A percentile compares a stretch with the other conserved stretches of the same genome.
phyloP scores from a whole-genome alignment of 2,888 invertebrate genomes.

The Disparrhopalites patrizii region DNA sequence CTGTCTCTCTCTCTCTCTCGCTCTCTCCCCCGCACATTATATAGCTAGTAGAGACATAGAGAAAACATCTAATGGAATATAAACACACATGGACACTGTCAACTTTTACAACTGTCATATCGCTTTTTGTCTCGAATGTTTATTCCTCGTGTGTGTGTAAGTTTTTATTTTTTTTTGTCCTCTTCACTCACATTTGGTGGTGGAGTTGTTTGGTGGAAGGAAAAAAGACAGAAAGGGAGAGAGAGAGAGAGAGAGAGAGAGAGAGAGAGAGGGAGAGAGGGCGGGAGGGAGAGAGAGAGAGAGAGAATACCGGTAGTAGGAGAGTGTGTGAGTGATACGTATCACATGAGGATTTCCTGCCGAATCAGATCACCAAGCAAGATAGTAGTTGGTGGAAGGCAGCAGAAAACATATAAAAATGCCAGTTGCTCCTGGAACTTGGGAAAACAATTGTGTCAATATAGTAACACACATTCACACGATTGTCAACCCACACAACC shows the following conservation, averaged over 20 bases:
- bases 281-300: background rate
- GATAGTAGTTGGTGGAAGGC: too few relatives aligned
- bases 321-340: conserved; percentile 15
- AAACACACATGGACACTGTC: conserved; percentile 31
- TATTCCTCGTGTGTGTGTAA: background rate
- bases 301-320: background rate
- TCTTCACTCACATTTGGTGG: background rate
- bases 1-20: conserved; percentile 1
- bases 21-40: background rate
- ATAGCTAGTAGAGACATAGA: conserved; percentile 1
- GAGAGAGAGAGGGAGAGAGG: background rate
- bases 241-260: background rate
- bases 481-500: background rate
- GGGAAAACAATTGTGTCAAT: conserved; percentile 24
- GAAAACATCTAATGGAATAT: conserved; percentile 23
- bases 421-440: conserved; percentile 11
- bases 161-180: conserved; percentile 13
- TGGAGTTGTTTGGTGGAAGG: background rate
- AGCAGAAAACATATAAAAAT: too few relatives aligned
- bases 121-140: conserved; percentile 24
- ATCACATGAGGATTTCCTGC: conserved; percentile 29
- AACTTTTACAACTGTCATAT: conserved; percentile 26
- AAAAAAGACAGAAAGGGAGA: background rate
- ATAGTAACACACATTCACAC: background rate
- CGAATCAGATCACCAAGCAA: conserved; percentile 20